Percentiles rank a stretch among this genome's conserved stretches.
These are phyloP conservation scores for Alethe castanea DNA, from an alignment of 2,113 vertebrate species.

Conservation along the genomic window DNA sequence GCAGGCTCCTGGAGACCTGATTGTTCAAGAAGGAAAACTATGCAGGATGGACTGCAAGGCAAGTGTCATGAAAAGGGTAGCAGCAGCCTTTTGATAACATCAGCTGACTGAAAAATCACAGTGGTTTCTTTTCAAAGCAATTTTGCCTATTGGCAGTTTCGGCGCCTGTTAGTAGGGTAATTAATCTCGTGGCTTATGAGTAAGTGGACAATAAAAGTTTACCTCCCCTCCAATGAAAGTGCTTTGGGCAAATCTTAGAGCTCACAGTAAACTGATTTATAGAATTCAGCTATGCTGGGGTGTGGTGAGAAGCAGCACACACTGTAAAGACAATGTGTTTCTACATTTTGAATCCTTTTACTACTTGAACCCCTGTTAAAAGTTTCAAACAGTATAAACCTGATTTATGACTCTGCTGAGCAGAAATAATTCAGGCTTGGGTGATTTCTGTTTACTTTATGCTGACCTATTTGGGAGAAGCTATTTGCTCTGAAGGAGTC, in stretches of 20 bases:
- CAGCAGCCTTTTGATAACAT: neutral
- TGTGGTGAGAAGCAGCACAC: neutral
- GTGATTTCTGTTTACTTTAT: neutral
- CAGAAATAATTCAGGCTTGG: neutral
- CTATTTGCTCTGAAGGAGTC: neutral
- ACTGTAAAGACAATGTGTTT: neutral
- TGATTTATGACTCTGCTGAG: neutral
- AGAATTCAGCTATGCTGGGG: neutral
- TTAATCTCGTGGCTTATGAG: neutral
- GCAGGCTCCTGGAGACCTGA: conserved; percentile 95
- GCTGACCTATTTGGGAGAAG: neutral
- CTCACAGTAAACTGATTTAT: neutral
- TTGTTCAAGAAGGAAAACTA: conserved; percentile 93
- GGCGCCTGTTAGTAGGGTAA: rapidly evolving
- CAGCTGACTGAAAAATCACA: neutral
- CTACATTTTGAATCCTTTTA: neutral
- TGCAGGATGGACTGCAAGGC: conserved; percentile 99
- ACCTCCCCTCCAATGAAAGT: neutral
- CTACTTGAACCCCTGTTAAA: neutral
- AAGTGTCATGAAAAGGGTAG: neutral
- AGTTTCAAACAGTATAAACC: neutral
- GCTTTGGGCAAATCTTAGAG: neutral
- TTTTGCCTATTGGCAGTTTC: neutral
- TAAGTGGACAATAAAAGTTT: neutral
- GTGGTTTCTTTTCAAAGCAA: neutral